A percentile compares a stretch with the other conserved stretches of the same genome.
These are phyloP conservation scores for Gallinago solitaria DNA, from an alignment of 2,797 vertebrate genomes.

Conservation along the genomic window DNA sequence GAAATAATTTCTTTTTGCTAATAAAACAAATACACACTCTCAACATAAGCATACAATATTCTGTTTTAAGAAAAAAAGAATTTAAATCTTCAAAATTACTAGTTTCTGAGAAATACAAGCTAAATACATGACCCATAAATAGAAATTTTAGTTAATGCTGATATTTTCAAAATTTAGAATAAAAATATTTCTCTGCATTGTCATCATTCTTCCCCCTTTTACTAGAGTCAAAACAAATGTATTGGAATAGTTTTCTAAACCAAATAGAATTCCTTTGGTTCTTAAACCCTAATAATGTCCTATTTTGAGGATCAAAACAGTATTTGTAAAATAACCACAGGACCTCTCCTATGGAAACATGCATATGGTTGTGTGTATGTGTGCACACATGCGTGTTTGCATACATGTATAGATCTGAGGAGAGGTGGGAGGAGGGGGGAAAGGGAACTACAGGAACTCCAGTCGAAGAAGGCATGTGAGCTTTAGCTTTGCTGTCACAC, in stretches of 20 bases:
- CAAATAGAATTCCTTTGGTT: not conserved
- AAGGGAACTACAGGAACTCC: not conserved
- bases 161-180: not conserved
- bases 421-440: not conserved
- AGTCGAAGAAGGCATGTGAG: not conserved
- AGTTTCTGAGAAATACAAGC: not conserved
- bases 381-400: fast-evolving
- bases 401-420: not conserved
- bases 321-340: not conserved
- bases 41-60: not conserved
- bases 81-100: not conserved
- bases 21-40: not conserved
- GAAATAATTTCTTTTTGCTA: not conserved
- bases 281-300: not conserved
- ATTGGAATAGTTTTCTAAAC: not conserved
- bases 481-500: not conserved
- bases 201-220: not conserved
- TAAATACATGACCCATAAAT: not conserved
- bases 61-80: not conserved
- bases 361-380: fast-evolving
- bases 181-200: not conserved
- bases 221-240: not conserved
- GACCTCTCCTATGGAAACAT: not conserved
- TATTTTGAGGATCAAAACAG: not conserved
- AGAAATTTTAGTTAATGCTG: not conserved